Evolutionary conservation across 1,140 invertebrate species (phyloP).

Genomic region (Homarus americanus): DNA sequence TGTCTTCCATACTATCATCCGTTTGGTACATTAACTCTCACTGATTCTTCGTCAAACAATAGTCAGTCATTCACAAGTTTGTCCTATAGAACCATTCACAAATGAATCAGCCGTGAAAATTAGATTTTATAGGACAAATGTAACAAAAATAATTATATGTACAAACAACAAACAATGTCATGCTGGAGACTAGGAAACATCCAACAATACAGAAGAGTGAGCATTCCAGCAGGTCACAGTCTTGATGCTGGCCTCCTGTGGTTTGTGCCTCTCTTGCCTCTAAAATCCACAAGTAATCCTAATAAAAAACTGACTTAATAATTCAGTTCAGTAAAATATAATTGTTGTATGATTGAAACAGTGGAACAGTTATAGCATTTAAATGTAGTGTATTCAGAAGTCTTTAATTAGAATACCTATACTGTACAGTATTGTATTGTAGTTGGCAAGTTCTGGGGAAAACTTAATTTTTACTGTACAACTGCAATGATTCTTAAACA

Average conservation of each 20-base stretch:
- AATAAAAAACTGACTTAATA: too few relatives aligned
- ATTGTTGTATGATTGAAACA: too few relatives aligned
- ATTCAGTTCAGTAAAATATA: too few relatives aligned
- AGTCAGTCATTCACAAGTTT: background rate
- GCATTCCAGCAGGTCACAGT: background rate
- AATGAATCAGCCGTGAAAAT: constrained; percentile 15
- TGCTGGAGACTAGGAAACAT: constrained; percentile 3
- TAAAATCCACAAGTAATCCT: too few relatives aligned
- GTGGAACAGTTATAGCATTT: too few relatives aligned
- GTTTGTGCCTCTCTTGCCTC: constrained; percentile 15
- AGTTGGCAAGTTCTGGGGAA: too few relatives aligned
- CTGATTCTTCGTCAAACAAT: background rate
- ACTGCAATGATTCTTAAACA: too few relatives aligned
- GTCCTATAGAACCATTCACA: constrained; percentile 31
- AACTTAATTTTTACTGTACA: too few relatives aligned
- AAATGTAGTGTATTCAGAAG: too few relatives aligned
- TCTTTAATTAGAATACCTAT: too few relatives aligned
- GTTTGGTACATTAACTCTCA: background rate
- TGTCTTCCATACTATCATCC: background rate
- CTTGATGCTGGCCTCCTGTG: background rate
- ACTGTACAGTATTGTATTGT: too few relatives aligned
- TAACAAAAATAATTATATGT: constrained; percentile 15
- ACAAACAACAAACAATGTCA: constrained; percentile 15
- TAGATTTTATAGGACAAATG: constrained; percentile 23
- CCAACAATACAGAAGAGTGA: background rate